Base-by-base conservation (phyloP, 2,797 vertebrate genomes). In the Cheirogaleus major region DNA sequence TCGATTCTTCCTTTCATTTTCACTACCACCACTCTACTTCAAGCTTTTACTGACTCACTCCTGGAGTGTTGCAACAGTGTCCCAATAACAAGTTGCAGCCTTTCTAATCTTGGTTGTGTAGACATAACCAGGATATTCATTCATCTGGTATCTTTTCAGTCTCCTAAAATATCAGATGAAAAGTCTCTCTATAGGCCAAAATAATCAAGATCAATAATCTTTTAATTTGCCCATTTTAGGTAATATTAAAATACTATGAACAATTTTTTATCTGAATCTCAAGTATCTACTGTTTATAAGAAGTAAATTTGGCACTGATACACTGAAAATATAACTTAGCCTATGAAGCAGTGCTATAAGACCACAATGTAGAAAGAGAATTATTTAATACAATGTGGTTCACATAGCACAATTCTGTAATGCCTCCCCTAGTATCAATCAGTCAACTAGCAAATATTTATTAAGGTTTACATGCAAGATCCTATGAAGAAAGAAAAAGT, bases 191-290 rank as follows among this genome's bases (percentile, higher is more conserved):
- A 41, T 93, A 91, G 14, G 41, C 38, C 72, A 63, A 86, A 90
- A 75, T 48, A 86, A 57, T 38, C 25, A 65, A 91, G 10, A 80
- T 30, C 4, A 63, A 75, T 38, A 83, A 75, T 76, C n/a, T 88
- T 94, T 87, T 88, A 61, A 88, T 91, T 86, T 87, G 85, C 57
- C 35, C 72, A n/a, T 83, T 83, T 90, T 75, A 76, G 38, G 59
- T 84, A 85, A 87, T 7, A 70, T 1, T 84, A 80, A 73, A 83
- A 76, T 32, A 57, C 50, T 48, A 65, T 20, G 59, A 95, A 63
- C 10, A 45, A 80, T 25, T 88, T 87, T 93, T 52, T 30, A 78
- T 79, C 61, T 81, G 48, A 67, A 72, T 92, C 61, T 92, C 96
- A 93, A 85, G 13, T 72, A 86, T 67, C 61, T 72, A 27, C 48